Evolutionary conservation across 2,888 invertebrate species (phyloP).

Genomic region (Pyrrhia umbra): DNA sequence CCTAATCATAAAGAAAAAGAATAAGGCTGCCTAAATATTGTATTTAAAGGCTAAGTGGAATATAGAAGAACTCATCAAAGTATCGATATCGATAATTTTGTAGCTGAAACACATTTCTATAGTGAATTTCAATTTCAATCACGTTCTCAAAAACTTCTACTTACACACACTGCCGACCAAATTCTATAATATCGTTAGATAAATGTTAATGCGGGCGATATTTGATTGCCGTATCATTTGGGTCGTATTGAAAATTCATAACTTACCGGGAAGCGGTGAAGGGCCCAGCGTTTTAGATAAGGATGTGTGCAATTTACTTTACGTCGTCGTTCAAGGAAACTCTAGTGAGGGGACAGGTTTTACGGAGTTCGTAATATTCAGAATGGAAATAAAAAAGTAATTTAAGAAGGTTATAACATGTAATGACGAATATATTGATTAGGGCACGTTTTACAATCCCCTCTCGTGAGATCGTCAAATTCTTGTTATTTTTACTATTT

Average conservation of each 20-base stretch:
- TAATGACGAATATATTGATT: too few relatives aligned
- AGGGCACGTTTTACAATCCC: too few relatives aligned
- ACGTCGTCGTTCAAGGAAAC: conserved; percentile 64
- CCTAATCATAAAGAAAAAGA: too few relatives aligned
- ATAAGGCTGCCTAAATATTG: too few relatives aligned
- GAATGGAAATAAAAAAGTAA: too few relatives aligned
- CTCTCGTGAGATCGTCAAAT: too few relatives aligned
- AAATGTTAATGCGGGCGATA: conserved; percentile 70
- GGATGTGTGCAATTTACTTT: conserved; percentile 80
- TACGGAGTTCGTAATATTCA: conserved; percentile 15
- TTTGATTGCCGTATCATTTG: conserved; percentile 68
- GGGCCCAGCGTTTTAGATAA: conserved; percentile 70
- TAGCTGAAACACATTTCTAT: background rate
- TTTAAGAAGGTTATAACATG: too few relatives aligned
- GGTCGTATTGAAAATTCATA: conserved; percentile 78
- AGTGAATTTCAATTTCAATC: conserved; percentile 37
- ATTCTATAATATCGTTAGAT: conserved; percentile 59
- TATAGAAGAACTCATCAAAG: background rate
- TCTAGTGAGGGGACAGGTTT: conserved; percentile 49
- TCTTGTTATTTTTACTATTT: too few relatives aligned
- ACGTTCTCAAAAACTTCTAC: conserved; percentile 44
- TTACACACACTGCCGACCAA: conserved; percentile 32
- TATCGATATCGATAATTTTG: background rate
- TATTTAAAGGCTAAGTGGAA: too few relatives aligned
- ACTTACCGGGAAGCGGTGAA: conserved; percentile 70